These are phyloP conservation scores for Gymnosoma rotundatum DNA, from an alignment of 2,888 invertebrate genomes.

Conservation along the genomic window DNA sequence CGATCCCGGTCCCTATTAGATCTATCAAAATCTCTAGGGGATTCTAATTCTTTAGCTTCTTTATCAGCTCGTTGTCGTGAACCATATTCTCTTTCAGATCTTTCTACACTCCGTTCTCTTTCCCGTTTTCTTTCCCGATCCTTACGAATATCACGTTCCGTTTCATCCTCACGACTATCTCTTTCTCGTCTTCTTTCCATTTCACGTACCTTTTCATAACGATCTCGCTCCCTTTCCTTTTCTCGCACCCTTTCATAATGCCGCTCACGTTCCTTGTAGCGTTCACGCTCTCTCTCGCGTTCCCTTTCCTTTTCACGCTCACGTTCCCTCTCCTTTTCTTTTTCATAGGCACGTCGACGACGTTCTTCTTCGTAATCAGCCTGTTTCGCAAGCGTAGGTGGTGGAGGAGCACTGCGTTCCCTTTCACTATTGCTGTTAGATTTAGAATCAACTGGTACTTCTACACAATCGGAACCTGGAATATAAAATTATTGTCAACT, in stretches of 20 bases:
- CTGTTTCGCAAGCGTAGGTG: slow-evolving; percentile 76
- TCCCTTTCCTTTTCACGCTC: slow-evolving; percentile 61
- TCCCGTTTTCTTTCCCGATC: slow-evolving; percentile 72
- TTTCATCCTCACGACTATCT: slow-evolving; percentile 67
- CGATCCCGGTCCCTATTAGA: slow-evolving; percentile 70
- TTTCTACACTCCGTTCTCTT: slow-evolving; percentile 64
- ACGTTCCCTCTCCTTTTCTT: slow-evolving; percentile 70
- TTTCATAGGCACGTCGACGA: slow-evolving; percentile 69
- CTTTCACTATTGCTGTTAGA: slow-evolving; percentile 66
- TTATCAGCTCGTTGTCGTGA: slow-evolving; percentile 59
- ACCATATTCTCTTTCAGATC: slow-evolving; percentile 68
- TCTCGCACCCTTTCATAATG: slow-evolving; percentile 70
- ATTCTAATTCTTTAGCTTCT: slow-evolving; percentile 59
- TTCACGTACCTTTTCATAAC: slow-evolving; percentile 68
- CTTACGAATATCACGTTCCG: slow-evolving; percentile 66
- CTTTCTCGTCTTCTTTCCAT: slow-evolving; percentile 68
- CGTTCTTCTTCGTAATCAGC: slow-evolving; percentile 74
- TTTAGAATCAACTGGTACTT: slow-evolving; percentile 79
- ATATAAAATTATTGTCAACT: slow-evolving; percentile 68
- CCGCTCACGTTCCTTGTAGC: slow-evolving; percentile 63
- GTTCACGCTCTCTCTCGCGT: slow-evolving; percentile 66
- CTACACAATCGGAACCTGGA: slow-evolving; percentile 82
- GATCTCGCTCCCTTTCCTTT: slow-evolving; percentile 66
- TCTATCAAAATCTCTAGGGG: slow-evolving; percentile 64
- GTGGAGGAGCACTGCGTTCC: slow-evolving; percentile 75